phyloP scores from a whole-genome alignment of 2,888 invertebrate genomes.

The Sphinx pinastri region DNA sequence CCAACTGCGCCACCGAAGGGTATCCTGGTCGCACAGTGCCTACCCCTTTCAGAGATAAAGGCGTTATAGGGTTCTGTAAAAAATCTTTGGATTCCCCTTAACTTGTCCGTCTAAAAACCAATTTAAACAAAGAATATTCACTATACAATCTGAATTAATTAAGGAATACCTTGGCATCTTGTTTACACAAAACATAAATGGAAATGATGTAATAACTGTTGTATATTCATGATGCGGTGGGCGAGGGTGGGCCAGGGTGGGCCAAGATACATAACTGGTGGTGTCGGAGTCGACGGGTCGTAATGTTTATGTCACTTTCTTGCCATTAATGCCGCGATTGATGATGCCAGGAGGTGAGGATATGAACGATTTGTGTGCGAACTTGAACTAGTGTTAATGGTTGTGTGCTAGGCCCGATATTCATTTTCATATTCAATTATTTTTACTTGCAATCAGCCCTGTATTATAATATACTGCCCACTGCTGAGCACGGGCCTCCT shows the following conservation, averaged over 20 bases:
- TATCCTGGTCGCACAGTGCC: too few relatives aligned
- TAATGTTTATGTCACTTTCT: constrained; percentile 12
- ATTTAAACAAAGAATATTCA: background rate
- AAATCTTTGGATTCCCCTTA: too few relatives aligned
- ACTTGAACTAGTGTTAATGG: too few relatives aligned
- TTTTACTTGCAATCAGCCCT: too few relatives aligned
- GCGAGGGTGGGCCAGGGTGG: constrained; percentile 24
- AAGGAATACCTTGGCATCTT: constrained; percentile 42
- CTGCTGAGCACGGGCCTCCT: too few relatives aligned
- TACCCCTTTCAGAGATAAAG: too few relatives aligned
- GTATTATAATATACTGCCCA: too few relatives aligned
- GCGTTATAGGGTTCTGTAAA: too few relatives aligned
- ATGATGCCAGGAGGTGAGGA: background rate
- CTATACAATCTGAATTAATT: constrained; percentile 50
- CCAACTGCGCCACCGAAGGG: too few relatives aligned
- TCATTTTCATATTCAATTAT: too few relatives aligned
- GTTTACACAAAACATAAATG: constrained; percentile 47
- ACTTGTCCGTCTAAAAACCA: background rate
- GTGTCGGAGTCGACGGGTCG: background rate
- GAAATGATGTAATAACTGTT: constrained; percentile 56
- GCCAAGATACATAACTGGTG: background rate
- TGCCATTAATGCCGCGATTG: background rate
- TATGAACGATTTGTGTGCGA: background rate
- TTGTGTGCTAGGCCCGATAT: too few relatives aligned
- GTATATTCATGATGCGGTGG: constrained; percentile 52